These are phyloP conservation scores for Pelecanus crispus DNA, from an alignment of 2,113 vertebrate species.

Conservation along the genomic window DNA sequence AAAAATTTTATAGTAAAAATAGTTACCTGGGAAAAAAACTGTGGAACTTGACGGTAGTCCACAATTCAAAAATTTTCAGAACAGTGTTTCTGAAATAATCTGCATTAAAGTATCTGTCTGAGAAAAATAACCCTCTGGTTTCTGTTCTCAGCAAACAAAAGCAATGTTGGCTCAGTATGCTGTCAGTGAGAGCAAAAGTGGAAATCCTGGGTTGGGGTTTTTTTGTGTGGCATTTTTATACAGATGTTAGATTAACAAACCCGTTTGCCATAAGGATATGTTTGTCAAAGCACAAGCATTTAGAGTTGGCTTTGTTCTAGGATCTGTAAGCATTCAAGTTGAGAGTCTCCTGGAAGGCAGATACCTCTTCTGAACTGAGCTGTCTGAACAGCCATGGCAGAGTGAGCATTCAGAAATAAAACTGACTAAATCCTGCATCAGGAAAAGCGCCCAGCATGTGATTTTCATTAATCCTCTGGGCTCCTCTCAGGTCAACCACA, in stretches of 20 bases:
- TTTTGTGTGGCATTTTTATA: not conserved
- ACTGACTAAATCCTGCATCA: constrained; percentile 10
- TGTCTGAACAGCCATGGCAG: constrained; percentile 10
- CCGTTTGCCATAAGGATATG: not conserved
- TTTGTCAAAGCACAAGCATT: not conserved
- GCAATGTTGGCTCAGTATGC: not conserved
- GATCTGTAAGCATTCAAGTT: not conserved
- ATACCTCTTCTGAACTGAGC: not conserved
- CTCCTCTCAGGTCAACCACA: constrained; percentile 47
- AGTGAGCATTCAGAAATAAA: not conserved
- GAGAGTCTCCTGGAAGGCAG: not conserved
- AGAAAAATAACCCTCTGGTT: not conserved
- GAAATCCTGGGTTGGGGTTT: not conserved
- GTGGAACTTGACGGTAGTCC: not conserved
- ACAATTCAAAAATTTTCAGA: not conserved
- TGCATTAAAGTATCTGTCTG: not conserved
- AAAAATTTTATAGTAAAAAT: not conserved
- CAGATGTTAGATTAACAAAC: not conserved
- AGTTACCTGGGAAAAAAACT: not conserved
- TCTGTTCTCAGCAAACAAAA: not conserved
- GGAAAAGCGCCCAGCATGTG: constrained; percentile 55
- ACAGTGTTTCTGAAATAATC: not conserved
- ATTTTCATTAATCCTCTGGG: constrained; percentile 53
- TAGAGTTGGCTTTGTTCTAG: not conserved
- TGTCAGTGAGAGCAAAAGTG: not conserved